Percentiles rank a stretch among this genome's conserved stretches.
phyloP scores from a whole-genome alignment of 2,888 invertebrate genomes.

The Nomada hirtipes region DNA sequence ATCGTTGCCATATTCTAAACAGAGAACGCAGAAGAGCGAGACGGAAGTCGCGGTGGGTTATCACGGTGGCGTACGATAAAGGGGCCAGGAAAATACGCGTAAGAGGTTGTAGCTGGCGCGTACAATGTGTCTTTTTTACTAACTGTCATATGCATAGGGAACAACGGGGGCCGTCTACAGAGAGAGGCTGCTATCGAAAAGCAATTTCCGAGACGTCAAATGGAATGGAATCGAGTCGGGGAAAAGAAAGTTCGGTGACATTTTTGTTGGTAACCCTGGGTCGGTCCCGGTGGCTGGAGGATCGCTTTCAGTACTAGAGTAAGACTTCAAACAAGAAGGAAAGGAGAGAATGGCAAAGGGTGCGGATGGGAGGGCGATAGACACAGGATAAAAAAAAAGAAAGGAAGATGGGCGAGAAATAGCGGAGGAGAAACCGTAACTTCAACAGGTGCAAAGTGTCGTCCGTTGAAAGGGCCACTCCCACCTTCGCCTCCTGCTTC shows the following conservation, averaged over 20 bases:
- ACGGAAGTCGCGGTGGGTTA: constrained; percentile 30
- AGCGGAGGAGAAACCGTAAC: constrained; percentile 62
- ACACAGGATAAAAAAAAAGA: constrained; percentile 4
- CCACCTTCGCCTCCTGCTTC: constrained; percentile 48
- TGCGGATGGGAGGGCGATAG: not conserved
- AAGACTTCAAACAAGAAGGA: constrained; percentile 49
- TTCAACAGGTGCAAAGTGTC: constrained; percentile 77
- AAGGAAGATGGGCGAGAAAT: constrained; percentile 27
- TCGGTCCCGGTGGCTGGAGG: constrained; percentile 36
- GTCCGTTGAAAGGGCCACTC: constrained; percentile 70
- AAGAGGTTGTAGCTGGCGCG: constrained; percentile 46
- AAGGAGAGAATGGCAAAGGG: not conserved
- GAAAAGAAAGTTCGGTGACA: constrained; percentile 60
- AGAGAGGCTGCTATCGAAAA: constrained; percentile 72
- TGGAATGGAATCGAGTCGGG: constrained; percentile 68
- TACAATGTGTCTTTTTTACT: constrained; percentile 65
- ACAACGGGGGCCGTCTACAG: constrained; percentile 68
- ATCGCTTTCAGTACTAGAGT: constrained; percentile 58
- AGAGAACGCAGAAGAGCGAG: not conserved
- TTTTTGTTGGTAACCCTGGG: constrained; percentile 63
- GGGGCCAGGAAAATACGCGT: constrained; percentile 32
- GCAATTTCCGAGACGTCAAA: constrained; percentile 77
- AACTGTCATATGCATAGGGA: constrained; percentile 73
- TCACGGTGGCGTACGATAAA: constrained; percentile 22
- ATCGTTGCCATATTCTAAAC: not conserved